Base-by-base conservation (phyloP, 2,888 invertebrate genomes). In the Hemithea aestivaria region DNA sequence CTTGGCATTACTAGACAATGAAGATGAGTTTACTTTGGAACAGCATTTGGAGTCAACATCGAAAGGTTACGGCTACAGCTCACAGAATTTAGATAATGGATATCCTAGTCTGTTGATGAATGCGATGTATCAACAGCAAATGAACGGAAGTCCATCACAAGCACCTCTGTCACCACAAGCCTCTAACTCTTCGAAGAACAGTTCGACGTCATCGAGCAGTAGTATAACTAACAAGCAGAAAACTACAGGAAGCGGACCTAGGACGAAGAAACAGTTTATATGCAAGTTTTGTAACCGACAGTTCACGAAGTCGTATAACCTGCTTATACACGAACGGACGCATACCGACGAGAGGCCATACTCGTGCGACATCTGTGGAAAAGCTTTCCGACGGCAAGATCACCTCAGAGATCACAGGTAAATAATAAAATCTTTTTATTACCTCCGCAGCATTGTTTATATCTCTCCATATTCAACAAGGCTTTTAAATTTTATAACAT, bases 271-370 rank as follows among this genome's bases (percentile, higher is more conserved):
- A 78, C 97, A 98, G 79, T 99, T 98, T 82, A 98, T 99, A 67
- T 99, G 99, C 89, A 96, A 97, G 84, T 99, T 96, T 87, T 99
- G 99, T 80, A 95, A 96, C 75, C 90, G 99, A 32, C 97, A 98
- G 73, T 99, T 99, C 80, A 98, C 98, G 50, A 99, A 99, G 88
- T 96, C 96, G 30, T 99, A 97, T 83, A 99, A 99, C 84, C 89
- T 99, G 66, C 89, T 98, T 60, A 99, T 99, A 61, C 99, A 99
- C 85, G 98, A 98, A 75, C 89, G 97, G 68, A 99, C 98, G 9
- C 98, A 99, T 73, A 99, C 98, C 22, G 97, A 98, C 73, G 99
- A 99, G 82, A 87, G 98, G 51, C 98, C 98, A 1, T 99, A 97
- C 77, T 95, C 96, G 9, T 99, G 99, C 88, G 98, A 99, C 83